These are phyloP conservation scores for Melanocharis versteri DNA, from an alignment of 2,113 vertebrate genomes.

Conservation along the genomic window DNA sequence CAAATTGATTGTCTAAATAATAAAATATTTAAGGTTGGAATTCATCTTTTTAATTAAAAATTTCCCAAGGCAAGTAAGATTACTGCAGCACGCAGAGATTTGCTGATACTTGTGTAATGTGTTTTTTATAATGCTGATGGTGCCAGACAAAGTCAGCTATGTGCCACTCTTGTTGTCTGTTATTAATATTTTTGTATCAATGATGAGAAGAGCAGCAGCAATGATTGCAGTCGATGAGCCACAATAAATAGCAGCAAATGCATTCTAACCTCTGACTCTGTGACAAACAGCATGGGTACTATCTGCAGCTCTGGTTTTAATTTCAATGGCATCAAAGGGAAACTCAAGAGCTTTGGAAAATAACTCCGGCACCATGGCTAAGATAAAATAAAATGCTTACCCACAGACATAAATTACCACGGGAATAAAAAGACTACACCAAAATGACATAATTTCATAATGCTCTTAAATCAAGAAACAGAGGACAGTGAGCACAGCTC, in stretches of 20 bases:
- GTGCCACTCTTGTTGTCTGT: slow-evolving; percentile 61
- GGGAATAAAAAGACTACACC: slow-evolving; percentile 69
- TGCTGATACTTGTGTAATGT: not conserved
- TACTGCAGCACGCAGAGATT: not conserved
- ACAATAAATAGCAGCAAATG: slow-evolving; percentile 69
- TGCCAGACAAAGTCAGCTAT: slow-evolving; percentile 70
- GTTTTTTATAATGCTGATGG: slow-evolving; percentile 48
- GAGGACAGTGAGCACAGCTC: not conserved
- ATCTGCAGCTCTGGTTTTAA: slow-evolving; percentile 66
- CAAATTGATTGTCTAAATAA: slow-evolving; percentile 27
- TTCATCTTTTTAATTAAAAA: slow-evolving; percentile 57
- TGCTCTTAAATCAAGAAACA: slow-evolving; percentile 68
- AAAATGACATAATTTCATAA: slow-evolving; percentile 71
- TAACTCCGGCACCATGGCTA: slow-evolving; percentile 66
- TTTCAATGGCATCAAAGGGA: slow-evolving; percentile 74
- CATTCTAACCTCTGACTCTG: slow-evolving; percentile 71
- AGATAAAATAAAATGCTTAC: slow-evolving; percentile 78
- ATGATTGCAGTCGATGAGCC: slow-evolving; percentile 53
- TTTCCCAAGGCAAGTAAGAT: slow-evolving; percentile 52
- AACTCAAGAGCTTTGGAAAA: slow-evolving; percentile 71
- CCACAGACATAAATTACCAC: slow-evolving; percentile 72
- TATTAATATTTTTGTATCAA: slow-evolving; percentile 67
- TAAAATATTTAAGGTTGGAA: slow-evolving; percentile 49
- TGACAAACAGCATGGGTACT: slow-evolving; percentile 63
- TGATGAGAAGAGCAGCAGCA: slow-evolving; percentile 54